Evolutionary conservation across 2,888 invertebrate genomes (phyloP).

Genomic region (Acanthoscelides obtectus): DNA sequence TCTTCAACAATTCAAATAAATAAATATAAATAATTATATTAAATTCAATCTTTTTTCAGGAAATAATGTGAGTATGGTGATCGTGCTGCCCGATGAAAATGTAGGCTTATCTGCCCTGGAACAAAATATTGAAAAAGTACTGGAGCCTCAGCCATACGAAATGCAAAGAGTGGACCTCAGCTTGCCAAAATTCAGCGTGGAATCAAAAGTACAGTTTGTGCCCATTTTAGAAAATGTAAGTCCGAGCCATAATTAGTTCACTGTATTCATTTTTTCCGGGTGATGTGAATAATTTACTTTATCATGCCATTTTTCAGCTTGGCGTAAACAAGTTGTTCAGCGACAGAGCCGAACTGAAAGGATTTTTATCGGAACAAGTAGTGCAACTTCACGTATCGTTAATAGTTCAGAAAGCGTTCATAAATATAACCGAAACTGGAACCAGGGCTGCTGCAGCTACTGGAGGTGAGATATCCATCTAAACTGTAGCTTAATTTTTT

Average conservation of each 20-base stretch:
- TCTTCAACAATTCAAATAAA: too few relatives aligned
- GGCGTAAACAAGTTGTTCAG: slow-evolving; percentile 26
- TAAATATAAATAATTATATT: too few relatives aligned
- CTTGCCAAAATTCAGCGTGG: slow-evolving; percentile 28
- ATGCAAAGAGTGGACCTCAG: slow-evolving; percentile 18
- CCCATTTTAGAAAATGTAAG: slow-evolving; percentile 25
- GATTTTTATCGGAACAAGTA: slow-evolving; percentile 22
- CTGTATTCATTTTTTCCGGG: neutral
- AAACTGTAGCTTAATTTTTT: too few relatives aligned
- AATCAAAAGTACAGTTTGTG: slow-evolving; percentile 21
- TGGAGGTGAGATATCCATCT: slow-evolving; percentile 10
- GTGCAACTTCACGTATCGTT: neutral
- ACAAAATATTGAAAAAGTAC: neutral
- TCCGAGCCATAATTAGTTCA: too few relatives aligned
- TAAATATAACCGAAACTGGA: slow-evolving; percentile 41
- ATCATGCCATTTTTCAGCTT: too few relatives aligned
- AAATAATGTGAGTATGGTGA: slow-evolving; percentile 26
- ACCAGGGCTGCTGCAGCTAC: slow-evolving; percentile 41
- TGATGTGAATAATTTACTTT: too few relatives aligned
- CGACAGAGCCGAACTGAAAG: slow-evolving; percentile 30
- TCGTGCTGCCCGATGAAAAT: slow-evolving; percentile 29
- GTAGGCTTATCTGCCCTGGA: slow-evolving; percentile 24
- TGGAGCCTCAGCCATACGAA: slow-evolving; percentile 2
- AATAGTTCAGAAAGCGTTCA: slow-evolving; percentile 42
- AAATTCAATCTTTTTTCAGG: slow-evolving; percentile 26